A percentile compares a stretch with the other conserved stretches of the same genome.
phyloP scores from a whole-genome alignment of 1,140 invertebrate species.

The Catajapyx aquilonaris region DNA sequence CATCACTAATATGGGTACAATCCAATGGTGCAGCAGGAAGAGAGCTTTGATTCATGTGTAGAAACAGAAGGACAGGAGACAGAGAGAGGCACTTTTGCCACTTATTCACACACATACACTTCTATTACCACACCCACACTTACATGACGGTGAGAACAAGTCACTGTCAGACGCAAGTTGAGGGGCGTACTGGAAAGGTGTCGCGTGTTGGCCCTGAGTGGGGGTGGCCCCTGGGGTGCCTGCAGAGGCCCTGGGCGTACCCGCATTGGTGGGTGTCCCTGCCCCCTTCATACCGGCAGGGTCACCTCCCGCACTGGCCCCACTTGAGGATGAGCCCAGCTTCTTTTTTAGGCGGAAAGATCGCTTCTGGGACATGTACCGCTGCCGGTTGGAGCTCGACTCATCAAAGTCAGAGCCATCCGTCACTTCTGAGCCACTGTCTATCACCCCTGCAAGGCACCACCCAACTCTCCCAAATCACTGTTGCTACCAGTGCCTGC shows the following conservation, averaged over 20 bases:
- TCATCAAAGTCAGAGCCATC: conserved; percentile 25
- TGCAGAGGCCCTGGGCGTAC: too few species aligned
- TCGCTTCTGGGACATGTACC: conserved; percentile 17
- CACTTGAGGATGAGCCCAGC: conserved; percentile 9
- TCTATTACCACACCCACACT: conserved; percentile 9
- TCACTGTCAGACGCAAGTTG: conserved; percentile 14
- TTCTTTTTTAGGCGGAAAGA: conserved; percentile 21
- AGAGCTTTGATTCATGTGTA: too few species aligned
- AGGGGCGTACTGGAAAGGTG: conserved; percentile 11
- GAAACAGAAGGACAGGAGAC: too few species aligned
- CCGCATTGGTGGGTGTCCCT: too few species aligned
- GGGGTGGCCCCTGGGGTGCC: too few species aligned
- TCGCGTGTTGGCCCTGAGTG: conserved; percentile 11
- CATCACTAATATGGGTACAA: too few species aligned
- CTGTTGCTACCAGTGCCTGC: too few species aligned
- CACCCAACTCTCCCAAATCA: too few species aligned
- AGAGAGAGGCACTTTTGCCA: too few species aligned
- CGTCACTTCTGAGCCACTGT: conserved; percentile 28
- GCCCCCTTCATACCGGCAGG: too few species aligned
- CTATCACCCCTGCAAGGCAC: conserved; percentile 5
- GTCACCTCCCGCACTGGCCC: background rate
- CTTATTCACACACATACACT: too few species aligned
- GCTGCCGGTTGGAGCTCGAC: conserved; percentile 11
- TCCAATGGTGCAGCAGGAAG: too few species aligned
- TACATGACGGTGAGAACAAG: conserved; percentile 15